Evolutionary conservation across 1,140 invertebrate species (phyloP), one percentile per base, ranked within the genome.

Genomic region (Drosophila baimaii): DNA sequence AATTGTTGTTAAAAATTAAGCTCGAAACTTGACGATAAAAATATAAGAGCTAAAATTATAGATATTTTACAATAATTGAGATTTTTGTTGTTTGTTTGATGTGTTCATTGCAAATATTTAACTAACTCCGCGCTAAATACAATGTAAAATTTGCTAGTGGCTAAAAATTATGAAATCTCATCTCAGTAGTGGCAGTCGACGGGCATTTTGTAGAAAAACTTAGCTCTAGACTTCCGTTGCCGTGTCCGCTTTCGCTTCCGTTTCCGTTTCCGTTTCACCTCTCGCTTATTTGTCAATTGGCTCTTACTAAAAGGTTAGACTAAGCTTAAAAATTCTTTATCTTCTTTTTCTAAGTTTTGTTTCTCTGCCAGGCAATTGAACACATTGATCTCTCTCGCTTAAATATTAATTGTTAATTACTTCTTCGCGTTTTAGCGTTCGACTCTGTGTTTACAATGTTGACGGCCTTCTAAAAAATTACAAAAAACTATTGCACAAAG

Each of bases 121-220:
- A 83, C 83, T 89, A 88, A 83, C 79, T 89, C 77, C 77, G 81
- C 76, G 63, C 56, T 89, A 73, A 88, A 88, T 79, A 77, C 49
- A 78, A 77, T 88, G 84, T 88, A 89, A 83, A 89, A 88, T 88
- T 88, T 77, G 35, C 83, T 88, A 88, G 33, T 79, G 64, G 39
- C 79, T 82, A 83, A 88, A 51, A 71, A 71, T 46, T 71, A 71
- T 71, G 65, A 71, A 86, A 79, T 88, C 68, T 79, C 75, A 81
- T 72, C 81, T 63, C 70, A 54, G 19, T 35, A 35, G 61, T 62
- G 66, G 51, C 64, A 44, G 65, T 66, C 35, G 54, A 51, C 41
- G 62, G 55, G 55, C 64, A 68, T 44, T 69, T 81, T 58, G 81
- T 75, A 81, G 73, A 79, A 82, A 71, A 65, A 77, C 79, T 86